phyloP scores from a whole-genome alignment of 2,888 invertebrate genomes.

The Adela reaumurella region DNA sequence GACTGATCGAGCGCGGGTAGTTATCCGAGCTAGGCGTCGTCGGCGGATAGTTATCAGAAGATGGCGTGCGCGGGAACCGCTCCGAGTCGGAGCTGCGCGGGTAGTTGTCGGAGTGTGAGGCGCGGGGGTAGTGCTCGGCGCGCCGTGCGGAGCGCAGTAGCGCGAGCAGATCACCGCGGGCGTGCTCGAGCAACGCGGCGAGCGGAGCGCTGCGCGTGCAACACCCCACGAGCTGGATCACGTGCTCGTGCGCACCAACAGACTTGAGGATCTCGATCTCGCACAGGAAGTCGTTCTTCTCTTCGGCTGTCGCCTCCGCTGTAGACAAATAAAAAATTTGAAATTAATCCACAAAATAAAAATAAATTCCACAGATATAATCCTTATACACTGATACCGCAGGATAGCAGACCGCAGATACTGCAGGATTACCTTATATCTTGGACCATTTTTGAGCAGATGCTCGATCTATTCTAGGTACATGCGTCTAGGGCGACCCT shows the following conservation, averaged over 20 bases:
- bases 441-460: too few relatives aligned
- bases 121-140: conserved; percentile 18
- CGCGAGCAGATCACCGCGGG: conserved; percentile 70
- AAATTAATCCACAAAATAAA: too few relatives aligned
- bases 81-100: conserved; percentile 39
- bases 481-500: too few relatives aligned
- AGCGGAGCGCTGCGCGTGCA: conserved; percentile 67
- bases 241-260: conserved; percentile 72
- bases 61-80: too few relatives aligned
- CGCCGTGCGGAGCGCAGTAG: conserved; percentile 52
- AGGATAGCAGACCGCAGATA: too few relatives aligned
- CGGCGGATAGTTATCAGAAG: too few relatives aligned
- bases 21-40: conserved; percentile 22
- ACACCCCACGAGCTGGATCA: conserved; percentile 71
- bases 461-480: too few relatives aligned
- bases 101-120: too few relatives aligned
- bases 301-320: conserved; percentile 58
- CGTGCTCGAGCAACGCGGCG: conserved; percentile 74
- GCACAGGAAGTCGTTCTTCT: conserved; percentile 65
- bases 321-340: conserved; percentile 10
- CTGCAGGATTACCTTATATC: too few relatives aligned
- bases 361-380: too few relatives aligned
- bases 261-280: conserved; percentile 77
- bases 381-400: too few relatives aligned
- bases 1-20: too few relatives aligned